Evolutionary conservation across 2,113 vertebrate species (phyloP).

Genomic region (Oreochromis spilurus): DNA sequence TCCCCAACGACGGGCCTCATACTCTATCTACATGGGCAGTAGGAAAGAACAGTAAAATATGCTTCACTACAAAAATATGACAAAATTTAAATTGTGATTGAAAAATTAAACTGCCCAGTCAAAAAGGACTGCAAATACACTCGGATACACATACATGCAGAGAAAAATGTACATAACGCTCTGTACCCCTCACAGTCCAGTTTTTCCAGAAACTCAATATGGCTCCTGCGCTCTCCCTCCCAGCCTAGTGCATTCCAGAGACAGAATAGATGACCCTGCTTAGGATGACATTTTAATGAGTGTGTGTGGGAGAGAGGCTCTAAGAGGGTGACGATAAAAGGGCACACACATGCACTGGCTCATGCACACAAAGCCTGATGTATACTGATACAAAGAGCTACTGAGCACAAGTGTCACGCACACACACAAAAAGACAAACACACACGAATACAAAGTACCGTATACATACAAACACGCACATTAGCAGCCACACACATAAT

Average conservation of each 20-base stretch:
- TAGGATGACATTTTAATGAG: conserved; percentile 69
- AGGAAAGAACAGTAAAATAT: neutral
- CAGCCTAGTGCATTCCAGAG: conserved; percentile 56
- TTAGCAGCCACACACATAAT: neutral
- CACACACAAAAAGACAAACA: neutral
- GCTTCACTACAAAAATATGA: neutral
- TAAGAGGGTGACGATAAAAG: conserved; percentile 43
- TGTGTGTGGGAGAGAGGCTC: conserved; percentile 55
- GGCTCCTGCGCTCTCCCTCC: conserved; percentile 6
- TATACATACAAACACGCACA: neutral
- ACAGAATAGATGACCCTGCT: conserved; percentile 57
- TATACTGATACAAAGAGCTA: conserved; percentile 37
- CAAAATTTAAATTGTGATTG: neutral
- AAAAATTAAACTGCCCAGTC: neutral
- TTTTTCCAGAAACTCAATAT: conserved; percentile 49
- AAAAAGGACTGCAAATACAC: neutral
- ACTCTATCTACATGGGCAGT: neutral
- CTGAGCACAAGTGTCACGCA: conserved; percentile 11
- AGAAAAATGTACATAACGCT: neutral
- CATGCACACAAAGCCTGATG: conserved; percentile 31
- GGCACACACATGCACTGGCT: neutral
- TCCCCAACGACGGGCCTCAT: neutral
- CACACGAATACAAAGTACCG: neutral
- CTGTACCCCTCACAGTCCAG: neutral
- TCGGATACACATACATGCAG: neutral